These are phyloP conservation scores for Globicephala melas DNA, from an alignment of 2,113 vertebrate genomes.

Conservation along the genomic window DNA sequence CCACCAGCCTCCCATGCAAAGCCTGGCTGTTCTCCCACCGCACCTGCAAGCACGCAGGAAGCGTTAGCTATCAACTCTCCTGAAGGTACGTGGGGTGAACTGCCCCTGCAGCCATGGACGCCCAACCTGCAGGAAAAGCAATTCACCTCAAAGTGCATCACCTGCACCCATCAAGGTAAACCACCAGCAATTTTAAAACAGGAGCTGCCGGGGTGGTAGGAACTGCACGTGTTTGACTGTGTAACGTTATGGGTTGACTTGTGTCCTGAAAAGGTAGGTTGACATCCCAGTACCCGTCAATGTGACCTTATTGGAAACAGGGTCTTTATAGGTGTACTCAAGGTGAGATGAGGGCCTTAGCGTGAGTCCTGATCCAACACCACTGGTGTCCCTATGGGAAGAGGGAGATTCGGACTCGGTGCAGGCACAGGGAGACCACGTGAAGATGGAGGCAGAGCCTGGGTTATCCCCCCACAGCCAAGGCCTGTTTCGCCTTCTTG, in stretches of 20 bases:
- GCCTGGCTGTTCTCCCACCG: neutral
- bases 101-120: accelerated
- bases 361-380: too few species aligned
- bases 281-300: neutral
- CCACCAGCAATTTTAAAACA: neutral
- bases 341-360: neutral
- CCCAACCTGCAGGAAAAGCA: neutral
- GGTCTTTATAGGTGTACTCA: accelerated
- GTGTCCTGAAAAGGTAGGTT: neutral
- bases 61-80: neutral
- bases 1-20: neutral
- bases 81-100: accelerated
- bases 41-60: neutral
- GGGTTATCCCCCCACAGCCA: accelerated
- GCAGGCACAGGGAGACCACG: neutral
- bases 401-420: neutral
- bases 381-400: neutral
- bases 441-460: too few species aligned
- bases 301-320: neutral
- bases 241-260: neutral
- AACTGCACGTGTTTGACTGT: accelerated
- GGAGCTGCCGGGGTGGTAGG: neutral
- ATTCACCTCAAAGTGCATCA: accelerated
- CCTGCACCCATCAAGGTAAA: accelerated
- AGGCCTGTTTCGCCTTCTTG: too few species aligned